Percentiles rank a stretch among this genome's conserved stretches.
These are phyloP conservation scores for Lates japonicus DNA, from an alignment of 2,797 vertebrate genomes.

Conservation along the genomic window DNA sequence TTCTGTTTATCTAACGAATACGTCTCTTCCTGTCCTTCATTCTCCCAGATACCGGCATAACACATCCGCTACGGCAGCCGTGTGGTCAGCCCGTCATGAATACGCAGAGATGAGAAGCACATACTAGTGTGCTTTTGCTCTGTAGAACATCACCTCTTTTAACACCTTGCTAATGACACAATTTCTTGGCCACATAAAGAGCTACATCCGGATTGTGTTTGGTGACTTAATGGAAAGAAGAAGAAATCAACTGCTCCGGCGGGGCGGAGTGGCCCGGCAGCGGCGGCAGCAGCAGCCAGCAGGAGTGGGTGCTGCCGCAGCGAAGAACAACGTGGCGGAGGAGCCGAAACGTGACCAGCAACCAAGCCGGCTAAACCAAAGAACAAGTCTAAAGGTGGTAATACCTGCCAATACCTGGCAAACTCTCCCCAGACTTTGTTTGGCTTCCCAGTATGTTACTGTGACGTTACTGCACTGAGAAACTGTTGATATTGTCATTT, in stretches of 20 bases:
- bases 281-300: constrained; percentile 36
- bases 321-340: constrained; percentile 66
- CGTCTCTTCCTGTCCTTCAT: not conserved
- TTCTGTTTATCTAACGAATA: not conserved
- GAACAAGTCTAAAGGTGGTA: constrained; percentile 84
- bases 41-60: not conserved
- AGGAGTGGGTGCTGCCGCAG: constrained; percentile 45
- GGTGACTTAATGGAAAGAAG: constrained; percentile 84
- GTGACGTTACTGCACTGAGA: not conserved
- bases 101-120: not conserved
- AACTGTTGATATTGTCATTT: not conserved
- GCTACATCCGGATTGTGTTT: not conserved
- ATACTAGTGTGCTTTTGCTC: not conserved
- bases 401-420: not conserved
- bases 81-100: not conserved
- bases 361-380: constrained; percentile 77
- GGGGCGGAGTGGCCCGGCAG: constrained; percentile 37
- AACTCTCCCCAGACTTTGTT: too few species aligned
- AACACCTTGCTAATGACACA: constrained; percentile 7
- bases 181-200: not conserved
- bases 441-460: not conserved
- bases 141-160: not conserved
- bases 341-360: constrained; percentile 73
- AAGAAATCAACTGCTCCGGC: constrained; percentile 77
- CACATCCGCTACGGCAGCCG: constrained; percentile 77